Evolutionary conservation across 2,113 vertebrate genomes (phyloP).

Genomic region (Forbesichthys agassizii): DNA sequence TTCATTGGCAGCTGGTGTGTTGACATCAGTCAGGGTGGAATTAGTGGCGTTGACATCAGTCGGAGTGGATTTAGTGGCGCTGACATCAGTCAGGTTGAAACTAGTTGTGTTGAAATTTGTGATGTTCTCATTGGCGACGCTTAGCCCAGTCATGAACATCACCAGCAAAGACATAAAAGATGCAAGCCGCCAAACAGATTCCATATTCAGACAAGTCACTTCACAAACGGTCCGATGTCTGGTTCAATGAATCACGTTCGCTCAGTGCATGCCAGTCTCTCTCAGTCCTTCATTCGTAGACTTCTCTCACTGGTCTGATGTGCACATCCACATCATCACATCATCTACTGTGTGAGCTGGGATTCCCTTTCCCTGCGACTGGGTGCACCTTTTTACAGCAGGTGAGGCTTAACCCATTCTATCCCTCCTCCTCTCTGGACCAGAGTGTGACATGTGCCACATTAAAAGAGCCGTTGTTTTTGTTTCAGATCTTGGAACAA

Average conservation of each 20-base stretch:
- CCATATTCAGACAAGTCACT: constrained; percentile 34
- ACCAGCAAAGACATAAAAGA: constrained; percentile 43
- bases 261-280: background rate
- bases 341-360: constrained; percentile 7
- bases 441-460: background rate
- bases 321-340: constrained; percentile 12
- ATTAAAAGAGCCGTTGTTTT: no score
- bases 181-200: constrained; percentile 2
- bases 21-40: background rate
- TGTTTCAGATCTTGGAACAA: no score
- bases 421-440: constrained; percentile 49
- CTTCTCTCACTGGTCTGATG: constrained; percentile 13
- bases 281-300: constrained; percentile 15
- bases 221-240: background rate
- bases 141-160: constrained; percentile 11
- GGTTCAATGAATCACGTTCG: background rate
- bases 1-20: background rate
- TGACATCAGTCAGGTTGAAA: no score
- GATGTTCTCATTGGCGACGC: background rate
- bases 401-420: constrained; percentile 60
- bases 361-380: background rate
- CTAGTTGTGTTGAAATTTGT: no score
- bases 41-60: no score
- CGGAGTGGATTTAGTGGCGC: no score
- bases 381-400: constrained; percentile 42